Conservation (phyloP, 2,888 invertebrate species). For the Noctua janthe region DNA sequence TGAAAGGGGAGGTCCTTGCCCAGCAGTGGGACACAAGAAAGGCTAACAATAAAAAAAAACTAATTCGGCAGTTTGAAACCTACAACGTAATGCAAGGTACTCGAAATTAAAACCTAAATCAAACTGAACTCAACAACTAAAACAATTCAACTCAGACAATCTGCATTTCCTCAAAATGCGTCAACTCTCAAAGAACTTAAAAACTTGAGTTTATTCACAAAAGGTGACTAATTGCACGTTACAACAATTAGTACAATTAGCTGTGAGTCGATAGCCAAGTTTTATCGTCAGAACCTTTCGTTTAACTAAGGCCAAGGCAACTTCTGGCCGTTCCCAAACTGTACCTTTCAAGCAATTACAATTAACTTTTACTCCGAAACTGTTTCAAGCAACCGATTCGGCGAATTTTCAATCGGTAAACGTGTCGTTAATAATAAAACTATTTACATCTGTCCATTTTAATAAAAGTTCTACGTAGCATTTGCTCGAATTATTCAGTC, state of each 20-base stretch:
- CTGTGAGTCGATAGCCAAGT: slow-evolving; percentile 31
- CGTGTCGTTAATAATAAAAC: slow-evolving; percentile 8
- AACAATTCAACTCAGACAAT: background rate
- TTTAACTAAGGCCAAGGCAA: slow-evolving; percentile 22
- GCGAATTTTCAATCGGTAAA: slow-evolving; percentile 17
- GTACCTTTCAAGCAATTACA: slow-evolving; percentile 39
- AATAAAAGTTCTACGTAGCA: background rate
- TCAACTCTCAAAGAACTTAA: background rate
- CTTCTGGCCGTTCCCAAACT: slow-evolving; percentile 27
- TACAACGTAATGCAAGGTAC: background rate
- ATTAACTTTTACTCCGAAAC: slow-evolving; percentile 38
- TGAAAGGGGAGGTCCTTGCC: no score
- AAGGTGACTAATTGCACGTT: slow-evolving; percentile 32
- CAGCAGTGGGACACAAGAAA: background rate
- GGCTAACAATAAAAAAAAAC: background rate
- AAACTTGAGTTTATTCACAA: slow-evolving; percentile 4
- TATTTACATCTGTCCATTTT: background rate
- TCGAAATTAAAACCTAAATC: no score
- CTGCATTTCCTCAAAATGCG: background rate
- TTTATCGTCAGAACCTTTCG: slow-evolving; percentile 26
- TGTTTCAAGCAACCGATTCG: slow-evolving; percentile 11
- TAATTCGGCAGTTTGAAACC: background rate
- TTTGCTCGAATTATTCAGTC: slow-evolving; percentile 6
- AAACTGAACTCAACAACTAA: no score
- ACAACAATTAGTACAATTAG: slow-evolving; percentile 14